Base-by-base conservation (phyloP, 2,113 vertebrate species). In the Rhynchomys soricoides region DNA sequence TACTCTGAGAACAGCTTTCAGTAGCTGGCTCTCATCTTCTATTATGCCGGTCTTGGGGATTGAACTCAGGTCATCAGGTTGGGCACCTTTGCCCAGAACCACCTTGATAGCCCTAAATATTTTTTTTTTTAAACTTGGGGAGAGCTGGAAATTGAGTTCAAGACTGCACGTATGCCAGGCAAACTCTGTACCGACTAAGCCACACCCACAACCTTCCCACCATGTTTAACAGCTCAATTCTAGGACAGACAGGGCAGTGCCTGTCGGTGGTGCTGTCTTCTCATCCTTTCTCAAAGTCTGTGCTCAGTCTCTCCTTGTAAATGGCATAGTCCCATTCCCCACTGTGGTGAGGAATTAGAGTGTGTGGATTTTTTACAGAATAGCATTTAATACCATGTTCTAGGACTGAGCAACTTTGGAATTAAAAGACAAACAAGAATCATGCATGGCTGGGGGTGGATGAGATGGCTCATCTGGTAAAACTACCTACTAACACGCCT, bases 351-450 rank as follows among this genome's bases (percentile, higher is more conserved):
- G 40, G 34, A 81, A 66, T 94, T 73, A 81, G 17, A 79, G 17
- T 26, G 45, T 64, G 62, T 29, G 45, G 43, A 59, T 77, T 43
- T 89, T 86, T 40, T 31, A 85, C 50, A 29, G 55, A 22, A 71
- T 16, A 31, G 34, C 21, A 3, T 82, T 82, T 93, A 89, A 34
- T 22, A 66, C 29, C 40, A 68, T 52, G 31, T 77, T 66, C 68
- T 86, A 52, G n/a, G 73, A 59, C 50, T 77, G 71, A 92, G 71
- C 93, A 86, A 75, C 71, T 95, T 64, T 34, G 31, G 43, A 74
- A 75, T 19, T 73, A 15, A 78, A 96, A 93, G 77, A 40, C 22
- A 83, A 55, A 62, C 37, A 91, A 85, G 64, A 74, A 4, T 93
- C 40, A 89, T 62, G 1, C 40, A 89, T 62, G 1, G 5, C 82